Evolutionary conservation across 1,140 invertebrate species (phyloP), one percentile per base, ranked within the genome.

Genomic region (Danaus melanippus): DNA sequence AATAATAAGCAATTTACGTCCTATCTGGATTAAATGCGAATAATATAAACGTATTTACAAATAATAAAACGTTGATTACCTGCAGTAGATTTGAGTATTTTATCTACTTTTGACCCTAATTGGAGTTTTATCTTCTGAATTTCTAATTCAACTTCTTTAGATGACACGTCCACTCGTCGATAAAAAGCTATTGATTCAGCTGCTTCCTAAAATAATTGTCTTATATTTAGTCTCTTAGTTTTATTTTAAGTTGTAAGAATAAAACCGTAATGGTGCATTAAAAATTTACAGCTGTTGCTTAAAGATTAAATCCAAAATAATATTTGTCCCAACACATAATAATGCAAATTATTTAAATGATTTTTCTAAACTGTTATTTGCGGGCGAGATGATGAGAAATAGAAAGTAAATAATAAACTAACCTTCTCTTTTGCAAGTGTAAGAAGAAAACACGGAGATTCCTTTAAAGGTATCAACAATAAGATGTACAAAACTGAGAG

Each of bases 101-200:
- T 62, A 21, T 76, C 71, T 21, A 77, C 61, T 55, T 66, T 67
- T 0, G 79, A 74, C 61, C 83, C 74, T 7, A 85, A 48, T 42
- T 73, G 75, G 6, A 75, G 56, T 52, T 70, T 77, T 7, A 85
- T 76, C 48, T 76, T 85, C 7, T 59, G 51, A 55, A 85, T 67
- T 42, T 74, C 78, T 0, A 70, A 46, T 63, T 77, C 71, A 5
- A 83, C 73, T 60, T 75, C 73, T 60, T 82, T 85, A 0, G 78
- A 76, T 3, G 56, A 62, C 0, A 64, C 50, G 4, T 63, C 53
- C 0, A 74, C 68, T 9, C 68, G 60, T 40, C 70, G 59, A 56
- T 83, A 85, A 45, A 85, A 85, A 0, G 79, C 74, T 51, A 85
- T 67, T 3, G 82, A 67, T 32, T 74, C 56, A 2, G 71, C 70